Conservation (phyloP, 2,797 vertebrate species). For the Gymnoscopelus braueri region DNA sequence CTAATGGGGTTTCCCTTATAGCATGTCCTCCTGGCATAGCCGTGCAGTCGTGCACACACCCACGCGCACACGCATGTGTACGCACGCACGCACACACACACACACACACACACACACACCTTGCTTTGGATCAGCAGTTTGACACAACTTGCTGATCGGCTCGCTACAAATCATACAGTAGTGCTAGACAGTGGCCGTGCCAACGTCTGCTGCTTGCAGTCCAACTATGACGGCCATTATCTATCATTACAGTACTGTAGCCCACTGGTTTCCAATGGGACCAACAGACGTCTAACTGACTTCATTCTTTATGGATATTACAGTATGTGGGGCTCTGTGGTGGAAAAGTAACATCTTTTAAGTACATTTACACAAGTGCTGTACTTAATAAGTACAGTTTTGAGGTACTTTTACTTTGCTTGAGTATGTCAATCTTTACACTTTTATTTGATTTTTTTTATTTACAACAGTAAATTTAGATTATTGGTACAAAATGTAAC, state of each 20-base stretch:
- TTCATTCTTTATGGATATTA: constrained; percentile 3
- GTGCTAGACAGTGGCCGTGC: constrained; percentile 15
- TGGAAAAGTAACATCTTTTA: too few relatives aligned
- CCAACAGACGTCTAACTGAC: neutral
- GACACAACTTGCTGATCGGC: constrained; percentile 10
- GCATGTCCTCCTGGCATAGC: constrained; percentile 27
- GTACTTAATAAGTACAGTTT: too few relatives aligned
- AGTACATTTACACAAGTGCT: too few relatives aligned
- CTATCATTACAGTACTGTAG: constrained; percentile 19
- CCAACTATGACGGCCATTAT: constrained; percentile 33
- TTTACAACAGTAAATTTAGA: too few relatives aligned
- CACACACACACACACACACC: constrained; percentile 18
- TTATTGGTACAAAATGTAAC: too few relatives aligned
- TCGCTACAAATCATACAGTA: constrained; percentile 28
- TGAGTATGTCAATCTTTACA: too few relatives aligned
- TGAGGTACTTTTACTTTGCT: too few relatives aligned
- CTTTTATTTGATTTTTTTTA: too few relatives aligned
- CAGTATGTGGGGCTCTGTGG: neutral
- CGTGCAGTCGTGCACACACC: neutral
- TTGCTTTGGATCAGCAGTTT: constrained; percentile 38
- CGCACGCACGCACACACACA: neutral
- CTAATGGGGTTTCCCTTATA: constrained; percentile 75
- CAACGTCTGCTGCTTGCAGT: constrained; percentile 35
- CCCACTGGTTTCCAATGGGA: constrained; percentile 16
- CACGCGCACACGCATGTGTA: neutral